Base-by-base conservation (phyloP, 2,113 vertebrate genomes). In the Xenopus borealis region DNA sequence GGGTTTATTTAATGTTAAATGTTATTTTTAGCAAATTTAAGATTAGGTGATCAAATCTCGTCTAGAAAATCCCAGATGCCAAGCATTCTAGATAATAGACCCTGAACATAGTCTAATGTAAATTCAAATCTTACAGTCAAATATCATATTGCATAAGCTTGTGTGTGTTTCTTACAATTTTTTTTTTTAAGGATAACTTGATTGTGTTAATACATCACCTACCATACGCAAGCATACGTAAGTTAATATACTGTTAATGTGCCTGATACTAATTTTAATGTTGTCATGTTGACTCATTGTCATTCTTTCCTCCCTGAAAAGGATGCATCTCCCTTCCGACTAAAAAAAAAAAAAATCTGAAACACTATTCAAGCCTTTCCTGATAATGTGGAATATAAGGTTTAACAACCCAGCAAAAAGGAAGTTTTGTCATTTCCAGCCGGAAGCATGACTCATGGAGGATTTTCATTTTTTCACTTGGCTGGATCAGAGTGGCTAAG, bases 391-490 rank as follows among this genome's bases (percentile, higher is more conserved):
- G 75, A 88, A 87, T 82, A 84, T 80, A 50, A 83, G 89, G 84
- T 86, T 84, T 82, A 88, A 86, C 81, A 88, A 82, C 79, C 79
- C 85, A 81, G 82, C 83, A 55, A 8, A 40, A 83, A 88, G 90
- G 90, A 92, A 91, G 85, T 88, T 84, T 83, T 85, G 86, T 91
- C 88, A 90, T 91, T 91, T 91, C 87, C 88, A 91, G 82, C 88
- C 89, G 90, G 90, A 93, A 93, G 81, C 76, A 75, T 92, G 91
- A 92, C 80, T 92, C 91, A 92, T 78, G 1, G 13, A 7, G 40
- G 79, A 77, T 64, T 66, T 27, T 83, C 88, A 91, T 92, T 91
- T 91, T 55, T 55, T 86, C 80, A 80, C 83, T 85, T 87, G 82
- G 78, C 82, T 91, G 87, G 91, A 90, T 91, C 90, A 92, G 86